Percentiles rank a stretch among this genome's conserved stretches.
phyloP scores from a whole-genome alignment of 1,140 invertebrate species.

The Heliconius hewitsoni region DNA sequence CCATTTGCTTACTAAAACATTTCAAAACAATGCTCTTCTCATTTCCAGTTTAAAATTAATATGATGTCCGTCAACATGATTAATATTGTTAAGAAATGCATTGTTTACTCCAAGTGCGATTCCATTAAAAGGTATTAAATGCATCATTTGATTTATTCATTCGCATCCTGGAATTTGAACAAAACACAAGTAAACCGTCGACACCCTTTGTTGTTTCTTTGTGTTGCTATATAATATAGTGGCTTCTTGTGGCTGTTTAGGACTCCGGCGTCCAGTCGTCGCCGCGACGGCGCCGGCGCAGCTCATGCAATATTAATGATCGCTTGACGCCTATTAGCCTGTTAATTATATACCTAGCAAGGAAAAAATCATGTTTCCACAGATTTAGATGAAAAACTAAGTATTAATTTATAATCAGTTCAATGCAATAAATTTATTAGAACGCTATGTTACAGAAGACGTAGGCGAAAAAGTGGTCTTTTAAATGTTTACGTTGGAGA shows the following conservation, averaged over 20 bases:
- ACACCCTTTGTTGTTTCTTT: conserved; percentile 36
- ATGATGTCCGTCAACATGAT: not conserved
- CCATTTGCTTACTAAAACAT: not conserved
- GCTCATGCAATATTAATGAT: conserved; percentile 70
- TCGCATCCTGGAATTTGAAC: conserved; percentile 23
- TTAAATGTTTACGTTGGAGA: conserved; percentile 1
- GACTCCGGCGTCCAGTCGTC: conserved; percentile 37
- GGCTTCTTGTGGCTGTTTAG: conserved; percentile 12
- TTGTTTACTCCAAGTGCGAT: not conserved
- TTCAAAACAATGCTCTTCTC: not conserved
- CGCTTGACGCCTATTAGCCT: conserved; percentile 48
- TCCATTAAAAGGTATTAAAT: conserved; percentile 23
- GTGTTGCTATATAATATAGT: conserved; percentile 31
- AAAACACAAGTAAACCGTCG: conserved; percentile 29
- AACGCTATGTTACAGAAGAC: conserved; percentile 6
- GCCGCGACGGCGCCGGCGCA: conserved; percentile 57
- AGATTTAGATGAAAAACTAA: conserved; percentile 20
- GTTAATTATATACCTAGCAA: conserved; percentile 42
- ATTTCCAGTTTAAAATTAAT: not conserved
- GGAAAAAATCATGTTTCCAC: conserved; percentile 36
- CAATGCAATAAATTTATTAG: conserved; percentile 22
- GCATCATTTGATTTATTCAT: conserved; percentile 25
- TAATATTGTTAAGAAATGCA: not conserved
- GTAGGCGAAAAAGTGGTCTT: conserved; percentile 9
- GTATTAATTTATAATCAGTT: conserved; percentile 27